phyloP scores from a whole-genome alignment of 2,888 invertebrate species.

The Papilio gigon region DNA sequence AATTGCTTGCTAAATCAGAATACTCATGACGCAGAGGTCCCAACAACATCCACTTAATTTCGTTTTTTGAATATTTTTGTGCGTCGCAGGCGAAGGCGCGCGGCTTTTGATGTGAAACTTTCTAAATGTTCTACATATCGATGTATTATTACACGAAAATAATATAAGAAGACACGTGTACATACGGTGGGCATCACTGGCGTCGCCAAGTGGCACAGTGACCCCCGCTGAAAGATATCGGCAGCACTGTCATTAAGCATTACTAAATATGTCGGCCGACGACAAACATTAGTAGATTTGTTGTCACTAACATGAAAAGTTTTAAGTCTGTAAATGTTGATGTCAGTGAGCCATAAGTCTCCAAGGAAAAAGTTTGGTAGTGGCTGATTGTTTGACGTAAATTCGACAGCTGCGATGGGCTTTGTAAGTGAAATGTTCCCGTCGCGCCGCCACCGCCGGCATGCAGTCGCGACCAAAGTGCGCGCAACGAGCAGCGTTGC shows the following conservation, averaged over 20 bases:
- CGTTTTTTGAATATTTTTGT: not conserved
- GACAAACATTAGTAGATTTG: not conserved
- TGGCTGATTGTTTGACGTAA: not conserved
- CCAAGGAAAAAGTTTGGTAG: not conserved
- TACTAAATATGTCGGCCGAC: not conserved
- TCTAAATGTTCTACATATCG: not conserved
- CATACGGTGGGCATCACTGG: too few relatives aligned
- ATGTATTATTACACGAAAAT: not conserved
- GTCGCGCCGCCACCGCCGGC: slow-evolving; percentile 4
- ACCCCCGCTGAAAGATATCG: too few relatives aligned
- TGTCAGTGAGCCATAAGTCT: not conserved
- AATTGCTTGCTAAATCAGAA: slow-evolving; percentile 32
- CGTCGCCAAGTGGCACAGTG: too few relatives aligned
- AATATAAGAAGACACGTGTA: not conserved
- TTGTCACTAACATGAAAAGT: not conserved
- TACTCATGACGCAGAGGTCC: slow-evolving; percentile 1
- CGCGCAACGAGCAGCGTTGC: slow-evolving; percentile 3
- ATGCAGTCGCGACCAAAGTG: not conserved
- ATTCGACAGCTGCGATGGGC: not conserved
- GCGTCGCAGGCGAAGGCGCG: too few relatives aligned
- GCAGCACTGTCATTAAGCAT: too few relatives aligned
- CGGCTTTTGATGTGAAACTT: not conserved
- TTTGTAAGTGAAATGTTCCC: not conserved
- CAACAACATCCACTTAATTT: slow-evolving; percentile 16
- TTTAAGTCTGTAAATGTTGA: too few relatives aligned